Evolutionary conservation across 1,140 invertebrate species (phyloP).

Genomic region (Mesaphorura yosii): DNA sequence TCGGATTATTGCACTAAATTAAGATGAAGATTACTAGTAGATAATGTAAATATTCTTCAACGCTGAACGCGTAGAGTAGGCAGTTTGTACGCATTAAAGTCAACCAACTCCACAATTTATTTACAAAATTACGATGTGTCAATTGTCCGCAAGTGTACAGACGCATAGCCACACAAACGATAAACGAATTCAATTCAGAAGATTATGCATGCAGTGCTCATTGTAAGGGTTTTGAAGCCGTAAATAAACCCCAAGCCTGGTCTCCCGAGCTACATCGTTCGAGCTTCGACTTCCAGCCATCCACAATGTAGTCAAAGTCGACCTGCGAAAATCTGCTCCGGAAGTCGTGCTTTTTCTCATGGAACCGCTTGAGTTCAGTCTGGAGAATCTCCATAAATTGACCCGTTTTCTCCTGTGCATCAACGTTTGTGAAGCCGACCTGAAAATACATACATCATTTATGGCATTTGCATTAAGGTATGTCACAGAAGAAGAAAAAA

Average conservation of each 20-base stretch:
- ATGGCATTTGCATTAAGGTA: too few relatives aligned
- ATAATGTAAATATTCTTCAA: not conserved
- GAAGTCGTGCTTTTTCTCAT: conserved; percentile 41
- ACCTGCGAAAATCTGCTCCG: conserved; percentile 36
- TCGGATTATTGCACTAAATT: too few relatives aligned
- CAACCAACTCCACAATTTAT: too few relatives aligned
- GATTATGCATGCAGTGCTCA: not conserved
- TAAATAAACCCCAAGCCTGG: conserved; percentile 45
- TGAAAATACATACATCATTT: not conserved
- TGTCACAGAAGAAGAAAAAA: too few relatives aligned
- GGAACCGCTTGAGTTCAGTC: conserved; percentile 40
- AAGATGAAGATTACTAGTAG: too few relatives aligned
- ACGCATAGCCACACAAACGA: too few relatives aligned
- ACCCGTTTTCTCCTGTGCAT: conserved; percentile 43
- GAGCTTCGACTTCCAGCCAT: conserved; percentile 45
- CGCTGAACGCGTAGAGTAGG: not conserved
- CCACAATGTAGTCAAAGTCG: conserved; percentile 41
- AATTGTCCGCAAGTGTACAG: too few relatives aligned
- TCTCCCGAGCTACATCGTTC: conserved; percentile 39
- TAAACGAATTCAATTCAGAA: not conserved
- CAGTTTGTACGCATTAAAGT: too few relatives aligned
- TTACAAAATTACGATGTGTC: too few relatives aligned
- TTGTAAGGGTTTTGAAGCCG: conserved; percentile 31
- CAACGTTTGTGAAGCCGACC: conserved; percentile 44
- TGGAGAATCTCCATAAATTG: conserved; percentile 44